Evolutionary conservation across 2,113 vertebrate genomes (phyloP).

Genomic region (Albula goreensis): DNA sequence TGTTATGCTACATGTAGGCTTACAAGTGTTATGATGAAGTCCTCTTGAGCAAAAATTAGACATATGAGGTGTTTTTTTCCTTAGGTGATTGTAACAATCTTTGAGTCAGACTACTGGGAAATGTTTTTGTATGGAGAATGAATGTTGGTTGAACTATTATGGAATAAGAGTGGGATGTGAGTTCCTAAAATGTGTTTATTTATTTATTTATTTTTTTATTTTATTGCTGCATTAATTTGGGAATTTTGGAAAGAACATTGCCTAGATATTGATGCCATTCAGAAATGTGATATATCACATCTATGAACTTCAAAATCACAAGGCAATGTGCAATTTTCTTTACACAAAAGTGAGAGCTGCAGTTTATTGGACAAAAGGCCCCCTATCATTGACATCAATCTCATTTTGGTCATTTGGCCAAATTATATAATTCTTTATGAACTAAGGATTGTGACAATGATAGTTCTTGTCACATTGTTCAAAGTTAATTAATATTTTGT

Average conservation of each 20-base stretch:
- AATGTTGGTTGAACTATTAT: not conserved
- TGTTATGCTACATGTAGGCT: not conserved
- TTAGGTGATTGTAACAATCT: not conserved
- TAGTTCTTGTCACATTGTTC: not conserved
- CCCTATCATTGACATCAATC: not conserved
- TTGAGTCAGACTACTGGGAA: conserved; percentile 7
- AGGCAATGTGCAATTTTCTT: not conserved
- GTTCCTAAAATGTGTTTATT: not conserved
- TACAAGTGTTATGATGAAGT: not conserved
- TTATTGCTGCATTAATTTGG: not conserved
- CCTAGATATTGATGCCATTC: not conserved
- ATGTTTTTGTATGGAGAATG: conserved; percentile 14
- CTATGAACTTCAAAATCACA: not conserved
- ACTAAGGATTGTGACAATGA: too few species aligned
- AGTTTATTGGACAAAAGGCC: not conserved
- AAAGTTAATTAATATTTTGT: not conserved
- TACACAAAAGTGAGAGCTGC: not conserved
- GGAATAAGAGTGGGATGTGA: not conserved
- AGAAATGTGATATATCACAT: not conserved
- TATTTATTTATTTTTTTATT: not conserved
- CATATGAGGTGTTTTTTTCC: not conserved
- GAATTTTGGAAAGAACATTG: not conserved
- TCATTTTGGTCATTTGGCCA: not conserved
- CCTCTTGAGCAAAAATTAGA: not conserved
- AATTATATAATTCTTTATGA: not conserved